Percentiles rank a stretch among this genome's conserved stretches.
Evolutionary conservation across 2,797 vertebrate species (phyloP).

Genomic region (Diplodus puntazzo): DNA sequence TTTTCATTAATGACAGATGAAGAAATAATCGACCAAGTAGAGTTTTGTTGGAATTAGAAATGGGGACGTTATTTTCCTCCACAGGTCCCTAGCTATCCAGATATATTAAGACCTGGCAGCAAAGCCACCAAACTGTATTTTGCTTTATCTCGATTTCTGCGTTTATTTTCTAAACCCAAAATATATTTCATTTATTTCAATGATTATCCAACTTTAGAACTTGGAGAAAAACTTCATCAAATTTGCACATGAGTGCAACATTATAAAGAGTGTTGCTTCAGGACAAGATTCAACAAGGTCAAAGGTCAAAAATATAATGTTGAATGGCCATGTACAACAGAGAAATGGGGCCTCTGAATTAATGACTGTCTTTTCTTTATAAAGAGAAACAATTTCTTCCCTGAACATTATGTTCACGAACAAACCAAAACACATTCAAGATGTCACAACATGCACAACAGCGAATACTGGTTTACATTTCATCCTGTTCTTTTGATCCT

Average conservation of each 20-base stretch:
- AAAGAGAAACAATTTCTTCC: slow-evolving; percentile 30
- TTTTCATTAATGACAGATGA: neutral
- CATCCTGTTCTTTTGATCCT: neutral
- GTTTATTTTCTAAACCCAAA: neutral
- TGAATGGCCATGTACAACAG: neutral
- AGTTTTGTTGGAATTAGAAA: neutral
- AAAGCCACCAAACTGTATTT: neutral
- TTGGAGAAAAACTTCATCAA: neutral
- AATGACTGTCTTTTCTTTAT: neutral
- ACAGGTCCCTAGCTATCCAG: neutral
- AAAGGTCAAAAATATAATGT: neutral
- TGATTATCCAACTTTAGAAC: neutral
- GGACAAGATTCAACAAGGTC: neutral
- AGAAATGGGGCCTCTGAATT: neutral
- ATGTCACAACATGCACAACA: slow-evolving; percentile 8
- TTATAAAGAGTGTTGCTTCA: neutral
- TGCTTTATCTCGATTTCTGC: neutral
- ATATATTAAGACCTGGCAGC: neutral
- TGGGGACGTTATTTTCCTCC: neutral
- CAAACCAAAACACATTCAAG: slow-evolving; percentile 34
- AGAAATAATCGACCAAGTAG: neutral
- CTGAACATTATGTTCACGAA: slow-evolving; percentile 11
- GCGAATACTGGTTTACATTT: slow-evolving; percentile 41
- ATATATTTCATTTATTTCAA: neutral
- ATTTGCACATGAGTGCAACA: neutral